These are phyloP conservation scores for Cygnus buccinator DNA, from an alignment of 2,113 vertebrate species.

Conservation along the genomic window DNA sequence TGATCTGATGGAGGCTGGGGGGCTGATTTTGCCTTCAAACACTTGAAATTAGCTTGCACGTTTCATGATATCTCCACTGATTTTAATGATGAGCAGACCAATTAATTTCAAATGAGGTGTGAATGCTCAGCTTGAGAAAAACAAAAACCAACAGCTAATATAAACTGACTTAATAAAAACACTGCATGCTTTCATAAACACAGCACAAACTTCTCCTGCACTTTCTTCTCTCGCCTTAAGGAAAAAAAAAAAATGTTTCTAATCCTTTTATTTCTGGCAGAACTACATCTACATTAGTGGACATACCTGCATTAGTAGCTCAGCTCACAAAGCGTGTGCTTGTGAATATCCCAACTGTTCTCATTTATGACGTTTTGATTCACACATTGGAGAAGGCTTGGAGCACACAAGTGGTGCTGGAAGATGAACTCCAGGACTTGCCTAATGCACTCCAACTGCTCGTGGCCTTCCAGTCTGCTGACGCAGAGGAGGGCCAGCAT, in stretches of 20 bases:
- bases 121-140: neutral
- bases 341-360: neutral
- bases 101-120: neutral
- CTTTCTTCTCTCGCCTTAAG: neutral
- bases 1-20: neutral
- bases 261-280: neutral
- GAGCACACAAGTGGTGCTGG: neutral
- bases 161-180: neutral
- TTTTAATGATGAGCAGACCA: neutral
- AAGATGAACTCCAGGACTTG: neutral
- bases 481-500: neutral
- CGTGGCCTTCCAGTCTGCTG: neutral
- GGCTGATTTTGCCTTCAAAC: neutral
- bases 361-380: neutral
- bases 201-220: neutral
- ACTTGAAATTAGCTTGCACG: neutral
- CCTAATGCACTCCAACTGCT: neutral
- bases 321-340: accelerated
- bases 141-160: neutral
- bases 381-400: neutral
- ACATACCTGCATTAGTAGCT: neutral
- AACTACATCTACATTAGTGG: neutral
- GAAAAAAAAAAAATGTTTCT: neutral
- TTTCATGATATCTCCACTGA: neutral
- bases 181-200: neutral